phyloP scores from a whole-genome alignment of 2,113 vertebrate species.

The Macquaria australasica region DNA sequence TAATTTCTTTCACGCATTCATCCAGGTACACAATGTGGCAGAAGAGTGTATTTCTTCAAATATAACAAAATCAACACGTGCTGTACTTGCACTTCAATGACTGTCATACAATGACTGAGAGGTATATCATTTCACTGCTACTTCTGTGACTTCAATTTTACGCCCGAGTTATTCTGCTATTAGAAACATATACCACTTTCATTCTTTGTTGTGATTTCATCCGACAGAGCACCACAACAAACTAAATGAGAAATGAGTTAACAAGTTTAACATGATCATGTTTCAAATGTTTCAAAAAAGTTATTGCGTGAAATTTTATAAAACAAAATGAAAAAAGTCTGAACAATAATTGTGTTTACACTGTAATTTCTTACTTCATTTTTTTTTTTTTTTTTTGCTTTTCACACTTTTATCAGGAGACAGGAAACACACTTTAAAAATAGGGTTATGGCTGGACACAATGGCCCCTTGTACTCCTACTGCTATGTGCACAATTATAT shows the following conservation, averaged over 20 bases:
- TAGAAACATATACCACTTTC: constrained; percentile 39
- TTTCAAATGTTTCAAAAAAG: constrained; percentile 63
- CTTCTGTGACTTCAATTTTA: constrained; percentile 57
- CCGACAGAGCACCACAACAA: constrained; percentile 33
- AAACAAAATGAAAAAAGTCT: constrained; percentile 56
- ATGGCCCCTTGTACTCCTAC: not conserved
- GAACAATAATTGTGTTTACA: constrained; percentile 53
- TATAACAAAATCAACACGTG: constrained; percentile 51
- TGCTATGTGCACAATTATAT: constrained; percentile 8
- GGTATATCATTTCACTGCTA: constrained; percentile 61
- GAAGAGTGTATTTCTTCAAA: constrained; percentile 61
- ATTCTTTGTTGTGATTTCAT: constrained; percentile 62
- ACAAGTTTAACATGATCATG: constrained; percentile 50
- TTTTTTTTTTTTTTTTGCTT: constrained; percentile 16
- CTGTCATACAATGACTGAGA: constrained; percentile 65
- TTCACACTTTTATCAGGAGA: not conserved
- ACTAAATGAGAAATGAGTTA: constrained; percentile 57
- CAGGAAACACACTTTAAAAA: constrained; percentile 14
- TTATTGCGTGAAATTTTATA: constrained; percentile 62
- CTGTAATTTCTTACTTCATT: constrained; percentile 27
- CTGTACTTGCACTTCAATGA: constrained; percentile 61
- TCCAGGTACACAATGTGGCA: constrained; percentile 63
- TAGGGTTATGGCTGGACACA: not conserved
- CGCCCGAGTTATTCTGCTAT: constrained; percentile 40
- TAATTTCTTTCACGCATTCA: constrained; percentile 52